Base-by-base conservation (phyloP, 2,113 vertebrate species). In the Limanda limanda region DNA sequence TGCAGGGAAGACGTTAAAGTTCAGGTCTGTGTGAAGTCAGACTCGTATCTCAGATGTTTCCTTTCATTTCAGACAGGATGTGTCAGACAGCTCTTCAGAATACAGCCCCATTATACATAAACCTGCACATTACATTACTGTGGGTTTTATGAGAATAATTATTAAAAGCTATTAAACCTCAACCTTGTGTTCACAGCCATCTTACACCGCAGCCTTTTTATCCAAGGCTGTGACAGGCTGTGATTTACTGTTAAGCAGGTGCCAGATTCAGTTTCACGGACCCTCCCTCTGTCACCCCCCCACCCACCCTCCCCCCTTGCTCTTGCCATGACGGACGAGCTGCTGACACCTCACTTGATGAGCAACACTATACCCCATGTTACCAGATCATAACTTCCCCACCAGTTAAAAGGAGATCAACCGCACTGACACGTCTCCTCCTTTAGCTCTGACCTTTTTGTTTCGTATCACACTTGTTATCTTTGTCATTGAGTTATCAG, bases 171-270 rank as follows among this genome's bases (percentile, higher is more conserved):
- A 11, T 20, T 45, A 10, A 27, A 18, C 0, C 12, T 3, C 3
- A 23, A 40, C 55, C 65, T 27, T 74, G 68, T 84, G 86, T 58
- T 48, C 47, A 78, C 51, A 52, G 20, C 18, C 35, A 42, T 71
- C 54, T 40, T 47, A 17, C 65, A 51, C 37, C 9, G 21, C 51
- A 55, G 25, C 51, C 21, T 48, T 47, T 68, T 74, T 15, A 40
- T 84, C 73, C 58, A 27, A 58, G 47, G 14, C 76, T 40, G 67
- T 74, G 64, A 73, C 89, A 62, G 17, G 1, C 18, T 48, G 18
- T 79, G 64, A 90, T 88, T 76, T 73, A 79, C 31, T 1, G 45
- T 42, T 55, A 59, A 84, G 71, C 82, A 87, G 87, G 82, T 92
- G 87, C 37, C 66, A 67, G 68, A 45, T 78, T 86, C 31, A 68